Conservation (phyloP, 2,888 invertebrate species). For the Chesias legatella region DNA sequence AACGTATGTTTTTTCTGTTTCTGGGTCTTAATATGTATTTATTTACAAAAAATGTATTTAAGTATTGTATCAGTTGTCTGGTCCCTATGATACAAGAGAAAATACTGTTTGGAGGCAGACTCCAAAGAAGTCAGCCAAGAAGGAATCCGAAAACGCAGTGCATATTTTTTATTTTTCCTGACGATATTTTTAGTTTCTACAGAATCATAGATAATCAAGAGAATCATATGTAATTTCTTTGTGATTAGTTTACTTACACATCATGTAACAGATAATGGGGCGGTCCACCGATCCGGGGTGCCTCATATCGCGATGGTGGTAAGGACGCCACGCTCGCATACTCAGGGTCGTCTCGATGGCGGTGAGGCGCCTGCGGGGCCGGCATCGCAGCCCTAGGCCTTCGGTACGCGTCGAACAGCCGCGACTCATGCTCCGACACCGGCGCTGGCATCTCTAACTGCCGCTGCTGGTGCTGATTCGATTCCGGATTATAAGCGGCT, state of each 20-base stretch:
- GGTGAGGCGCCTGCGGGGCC: conserved; percentile 57
- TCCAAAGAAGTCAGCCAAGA: no score
- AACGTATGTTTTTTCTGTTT: no score
- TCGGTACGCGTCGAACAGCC: conserved; percentile 75
- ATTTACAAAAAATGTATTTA: no score
- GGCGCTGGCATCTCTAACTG: conserved; percentile 73
- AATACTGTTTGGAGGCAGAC: no score
- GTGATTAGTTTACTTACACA: conserved; percentile 45
- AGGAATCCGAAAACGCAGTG: no score
- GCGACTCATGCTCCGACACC: conserved; percentile 72
- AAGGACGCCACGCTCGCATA: conserved; percentile 70
- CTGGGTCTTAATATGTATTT: no score
- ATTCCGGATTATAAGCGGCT: conserved; percentile 93
- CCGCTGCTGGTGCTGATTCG: conserved; percentile 82
- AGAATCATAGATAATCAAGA: no score
- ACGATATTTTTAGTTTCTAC: no score
- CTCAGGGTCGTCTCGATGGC: conserved; percentile 67
- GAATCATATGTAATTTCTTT: no score
- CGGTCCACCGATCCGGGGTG: conserved; percentile 48
- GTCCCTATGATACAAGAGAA: no score
- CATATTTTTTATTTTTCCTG: no score
- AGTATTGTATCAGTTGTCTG: no score
- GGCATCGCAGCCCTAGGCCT: conserved; percentile 62
- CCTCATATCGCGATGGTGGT: conserved; percentile 60
- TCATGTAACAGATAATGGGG: conserved; percentile 70